These are phyloP conservation scores for Scomber japonicus DNA, from an alignment of 2,113 vertebrate genomes.

Conservation along the genomic window DNA sequence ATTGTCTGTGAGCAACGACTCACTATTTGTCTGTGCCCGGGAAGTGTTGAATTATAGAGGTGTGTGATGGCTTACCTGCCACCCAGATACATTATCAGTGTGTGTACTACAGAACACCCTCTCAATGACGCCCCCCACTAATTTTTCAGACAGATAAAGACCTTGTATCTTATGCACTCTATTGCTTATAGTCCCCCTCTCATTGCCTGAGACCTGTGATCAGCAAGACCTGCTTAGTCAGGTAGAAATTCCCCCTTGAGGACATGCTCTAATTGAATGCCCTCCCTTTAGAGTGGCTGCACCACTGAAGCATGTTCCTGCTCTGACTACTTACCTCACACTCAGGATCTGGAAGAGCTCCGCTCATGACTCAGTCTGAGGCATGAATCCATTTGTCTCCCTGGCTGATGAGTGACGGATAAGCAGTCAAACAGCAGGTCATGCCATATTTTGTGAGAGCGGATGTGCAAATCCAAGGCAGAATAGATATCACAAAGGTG, in stretches of 20 bases:
- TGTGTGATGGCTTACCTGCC: neutral
- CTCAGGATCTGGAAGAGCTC: constrained; percentile 12
- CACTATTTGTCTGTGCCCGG: neutral
- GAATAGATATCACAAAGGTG: too few species aligned
- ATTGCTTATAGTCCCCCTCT: constrained; percentile 2
- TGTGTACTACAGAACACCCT: constrained; percentile 4
- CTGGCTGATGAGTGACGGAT: constrained; percentile 42
- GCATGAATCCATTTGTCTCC: constrained; percentile 38
- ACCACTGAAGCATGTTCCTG: constrained; percentile 32
- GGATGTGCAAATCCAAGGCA: constrained; percentile 3
- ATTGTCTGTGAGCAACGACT: neutral
- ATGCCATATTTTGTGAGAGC: constrained; percentile 12
- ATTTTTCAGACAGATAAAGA: constrained; percentile 3
- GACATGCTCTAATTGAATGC: constrained; percentile 63
- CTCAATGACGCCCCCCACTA: neutral
- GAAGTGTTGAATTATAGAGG: neutral
- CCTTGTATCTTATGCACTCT: neutral
- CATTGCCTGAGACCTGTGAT: constrained; percentile 46
- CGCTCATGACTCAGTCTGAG: constrained; percentile 35
- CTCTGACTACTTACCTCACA: constrained; percentile 40
- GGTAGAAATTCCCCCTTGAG: constrained; percentile 65
- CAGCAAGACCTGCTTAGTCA: constrained; percentile 73
- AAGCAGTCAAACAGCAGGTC: constrained; percentile 14
- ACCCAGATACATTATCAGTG: neutral
- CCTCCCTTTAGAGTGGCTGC: constrained; percentile 45